A percentile compares a stretch with the other conserved stretches of the same genome.
Conservation (phyloP, 1,140 invertebrate genomes). For the Hypsibius dujardini region DNA sequence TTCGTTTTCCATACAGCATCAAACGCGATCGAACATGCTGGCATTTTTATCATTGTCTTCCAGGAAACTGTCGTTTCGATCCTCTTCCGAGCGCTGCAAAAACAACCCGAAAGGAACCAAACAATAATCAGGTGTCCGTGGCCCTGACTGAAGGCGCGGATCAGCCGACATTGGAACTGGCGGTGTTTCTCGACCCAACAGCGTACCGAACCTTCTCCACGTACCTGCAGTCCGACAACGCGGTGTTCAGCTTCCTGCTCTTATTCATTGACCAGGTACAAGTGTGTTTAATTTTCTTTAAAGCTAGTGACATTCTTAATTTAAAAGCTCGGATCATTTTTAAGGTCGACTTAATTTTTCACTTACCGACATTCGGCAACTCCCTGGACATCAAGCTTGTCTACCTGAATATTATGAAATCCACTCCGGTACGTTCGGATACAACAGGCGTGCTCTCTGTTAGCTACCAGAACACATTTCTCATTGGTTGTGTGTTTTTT, state of each 20-base stretch:
- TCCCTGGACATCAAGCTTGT: conserved; percentile 2
- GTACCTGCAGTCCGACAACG: background rate
- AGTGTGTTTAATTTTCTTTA: too few relatives aligned
- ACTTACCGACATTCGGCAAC: background rate
- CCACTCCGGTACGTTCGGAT: background rate
- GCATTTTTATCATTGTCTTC: background rate
- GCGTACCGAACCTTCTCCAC: background rate
- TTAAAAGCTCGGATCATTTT: background rate
- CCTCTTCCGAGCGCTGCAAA: background rate
- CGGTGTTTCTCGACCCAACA: background rate
- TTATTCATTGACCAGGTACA: background rate
- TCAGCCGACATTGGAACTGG: background rate
- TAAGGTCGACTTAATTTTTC: background rate
- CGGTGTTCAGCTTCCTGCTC: background rate
- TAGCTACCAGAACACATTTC: too few relatives aligned
- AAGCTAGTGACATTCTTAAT: too few relatives aligned
- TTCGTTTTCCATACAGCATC: too few relatives aligned
- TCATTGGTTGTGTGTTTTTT: background rate
- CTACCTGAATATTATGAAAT: background rate
- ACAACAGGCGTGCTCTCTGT: too few relatives aligned
- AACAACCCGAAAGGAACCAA: background rate
- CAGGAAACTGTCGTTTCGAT: background rate
- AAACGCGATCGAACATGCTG: too few relatives aligned
- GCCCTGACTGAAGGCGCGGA: background rate
- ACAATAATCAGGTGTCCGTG: background rate